phyloP scores from a whole-genome alignment of 2,888 invertebrate species.

The Protonemura montana region DNA sequence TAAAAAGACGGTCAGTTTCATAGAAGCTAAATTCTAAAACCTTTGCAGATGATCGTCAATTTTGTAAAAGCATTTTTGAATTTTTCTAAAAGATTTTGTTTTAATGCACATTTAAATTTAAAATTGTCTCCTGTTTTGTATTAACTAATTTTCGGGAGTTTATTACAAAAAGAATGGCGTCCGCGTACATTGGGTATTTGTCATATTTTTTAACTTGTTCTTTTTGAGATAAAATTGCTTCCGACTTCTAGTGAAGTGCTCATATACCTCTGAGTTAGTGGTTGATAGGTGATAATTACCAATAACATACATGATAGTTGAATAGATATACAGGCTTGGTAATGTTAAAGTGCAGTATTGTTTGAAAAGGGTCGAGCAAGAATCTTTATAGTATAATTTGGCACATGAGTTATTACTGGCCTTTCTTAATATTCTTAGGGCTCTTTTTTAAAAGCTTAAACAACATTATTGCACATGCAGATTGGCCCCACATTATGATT shows the following conservation, averaged over 20 bases:
- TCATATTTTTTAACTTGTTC: too few species aligned
- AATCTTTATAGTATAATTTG: not conserved
- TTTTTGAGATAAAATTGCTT: not conserved
- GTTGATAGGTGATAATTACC: not conserved
- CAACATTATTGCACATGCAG: not conserved
- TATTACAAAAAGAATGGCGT: not conserved
- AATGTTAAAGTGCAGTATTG: not conserved
- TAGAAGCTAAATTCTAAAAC: not conserved
- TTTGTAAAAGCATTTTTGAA: not conserved
- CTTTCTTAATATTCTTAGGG: not conserved
- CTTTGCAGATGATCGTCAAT: not conserved
- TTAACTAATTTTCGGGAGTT: not conserved
- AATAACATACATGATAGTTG: not conserved
- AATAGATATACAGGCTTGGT: not conserved
- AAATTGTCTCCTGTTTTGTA: not conserved
- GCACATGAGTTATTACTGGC: not conserved
- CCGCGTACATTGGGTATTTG: not conserved
- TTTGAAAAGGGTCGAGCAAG: not conserved
- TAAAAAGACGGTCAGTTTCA: not conserved
- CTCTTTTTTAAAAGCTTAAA: not conserved
- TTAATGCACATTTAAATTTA: not conserved
- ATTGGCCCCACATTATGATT: too few species aligned
- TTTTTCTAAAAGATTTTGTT: not conserved
- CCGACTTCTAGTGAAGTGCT: not conserved
- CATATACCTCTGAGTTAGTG: not conserved